phyloP scores from a whole-genome alignment of 2,797 vertebrate species.

The Ibycter americanus region DNA sequence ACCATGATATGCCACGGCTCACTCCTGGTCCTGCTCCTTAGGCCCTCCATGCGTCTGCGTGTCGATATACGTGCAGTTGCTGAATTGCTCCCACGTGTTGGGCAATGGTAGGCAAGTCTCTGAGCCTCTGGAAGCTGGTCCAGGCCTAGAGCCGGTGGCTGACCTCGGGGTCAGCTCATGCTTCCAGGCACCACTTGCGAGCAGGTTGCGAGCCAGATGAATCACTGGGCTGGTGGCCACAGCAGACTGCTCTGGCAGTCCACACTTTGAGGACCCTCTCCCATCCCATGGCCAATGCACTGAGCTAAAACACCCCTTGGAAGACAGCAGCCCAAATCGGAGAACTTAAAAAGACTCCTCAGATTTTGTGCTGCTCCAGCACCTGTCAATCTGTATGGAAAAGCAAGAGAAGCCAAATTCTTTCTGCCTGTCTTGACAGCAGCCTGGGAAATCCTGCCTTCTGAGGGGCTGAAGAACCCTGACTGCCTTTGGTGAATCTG shows the following conservation, averaged over 20 bases:
- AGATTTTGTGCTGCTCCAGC: neutral
- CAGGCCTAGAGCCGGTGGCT: neutral
- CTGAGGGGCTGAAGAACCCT: neutral
- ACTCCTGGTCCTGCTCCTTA: neutral
- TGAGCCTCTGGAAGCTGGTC: neutral
- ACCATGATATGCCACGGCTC: rapidly evolving
- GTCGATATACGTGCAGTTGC: rapidly evolving
- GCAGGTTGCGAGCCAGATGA: neutral
- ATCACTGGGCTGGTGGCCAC: neutral
- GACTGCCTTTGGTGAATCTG: neutral
- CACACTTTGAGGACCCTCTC: neutral
- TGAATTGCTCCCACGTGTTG: rapidly evolving
- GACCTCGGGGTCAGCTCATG: neutral
- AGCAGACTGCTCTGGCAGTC: neutral
- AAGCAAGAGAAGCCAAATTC: neutral
- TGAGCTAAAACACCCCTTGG: neutral
- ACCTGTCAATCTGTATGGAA: neutral
- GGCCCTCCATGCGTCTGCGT: neutral
- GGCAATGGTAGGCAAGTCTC: neutral
- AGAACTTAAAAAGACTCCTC: neutral
- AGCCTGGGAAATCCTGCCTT: neutral
- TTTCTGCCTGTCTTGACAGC: neutral
- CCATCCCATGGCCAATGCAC: neutral
- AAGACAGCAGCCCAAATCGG: neutral
- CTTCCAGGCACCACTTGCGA: neutral